Percentiles rank a stretch among this genome's conserved stretches.
Evolutionary conservation across 2,888 invertebrate genomes (phyloP).

Genomic region (Eupithecia abbreviata): DNA sequence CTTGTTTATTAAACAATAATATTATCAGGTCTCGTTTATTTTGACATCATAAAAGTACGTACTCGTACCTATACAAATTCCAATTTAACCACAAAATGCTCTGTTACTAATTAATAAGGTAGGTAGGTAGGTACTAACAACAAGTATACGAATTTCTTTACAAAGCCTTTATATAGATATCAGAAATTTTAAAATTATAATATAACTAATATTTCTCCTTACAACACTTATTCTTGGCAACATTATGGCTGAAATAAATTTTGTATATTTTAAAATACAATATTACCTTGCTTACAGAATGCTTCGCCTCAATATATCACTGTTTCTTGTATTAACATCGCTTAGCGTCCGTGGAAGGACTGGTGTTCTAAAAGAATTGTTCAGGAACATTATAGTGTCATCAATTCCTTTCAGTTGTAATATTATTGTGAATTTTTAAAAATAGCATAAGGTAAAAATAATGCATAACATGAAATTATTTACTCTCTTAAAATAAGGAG

Average conservation of each 20-base stretch:
- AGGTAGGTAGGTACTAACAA: too few species aligned
- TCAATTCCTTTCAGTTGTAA: neutral
- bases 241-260: conserved; percentile 33
- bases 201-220: neutral
- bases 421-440: too few species aligned
- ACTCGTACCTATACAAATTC: neutral
- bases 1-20: neutral
- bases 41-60: neutral
- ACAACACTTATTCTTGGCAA: conserved; percentile 8
- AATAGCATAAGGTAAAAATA: neutral
- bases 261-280: conserved; percentile 43
- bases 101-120: too few species aligned
- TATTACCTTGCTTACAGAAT: conserved; percentile 36
- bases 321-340: conserved; percentile 28
- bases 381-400: neutral
- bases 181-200: neutral
- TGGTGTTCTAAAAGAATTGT: conserved; percentile 10
- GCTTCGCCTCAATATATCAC: conserved; percentile 43
- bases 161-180: too few species aligned
- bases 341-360: conserved; percentile 22
- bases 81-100: too few species aligned
- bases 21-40: neutral
- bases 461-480: too few species aligned
- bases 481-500: too few species aligned
- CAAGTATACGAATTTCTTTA: too few species aligned